A percentile compares a stretch with the other conserved stretches of the same genome.
Evolutionary conservation across 53 echinoderm and acorn worm genomes (phyloP).

Genomic region (Antedon mediterranea): DNA sequence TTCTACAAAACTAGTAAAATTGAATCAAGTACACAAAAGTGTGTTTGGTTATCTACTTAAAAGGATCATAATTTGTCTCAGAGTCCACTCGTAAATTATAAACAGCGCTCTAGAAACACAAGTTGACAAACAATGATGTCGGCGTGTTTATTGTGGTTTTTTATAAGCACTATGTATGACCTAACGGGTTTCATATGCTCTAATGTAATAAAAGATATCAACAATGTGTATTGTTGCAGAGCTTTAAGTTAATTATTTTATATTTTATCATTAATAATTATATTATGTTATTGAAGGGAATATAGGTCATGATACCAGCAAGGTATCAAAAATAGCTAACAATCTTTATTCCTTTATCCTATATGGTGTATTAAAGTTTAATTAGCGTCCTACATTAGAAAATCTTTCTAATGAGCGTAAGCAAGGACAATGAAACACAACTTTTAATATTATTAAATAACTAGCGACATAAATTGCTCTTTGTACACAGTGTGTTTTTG

Average conservation of each 20-base stretch:
- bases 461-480: too few relatives aligned
- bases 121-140: not conserved
- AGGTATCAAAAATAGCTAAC: too few relatives aligned
- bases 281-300: too few relatives aligned
- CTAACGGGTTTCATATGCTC: not conserved
- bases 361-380: too few relatives aligned
- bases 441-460: too few relatives aligned
- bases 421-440: too few relatives aligned
- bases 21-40: not conserved
- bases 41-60: not conserved
- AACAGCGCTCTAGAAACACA: not conserved
- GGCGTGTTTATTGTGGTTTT: not conserved
- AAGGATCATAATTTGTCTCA: not conserved
- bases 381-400: too few relatives aligned
- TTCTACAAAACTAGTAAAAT: not conserved
- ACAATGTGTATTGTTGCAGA: not conserved
- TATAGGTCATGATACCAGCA: too few relatives aligned
- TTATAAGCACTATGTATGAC: not conserved
- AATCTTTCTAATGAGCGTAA: too few relatives aligned
- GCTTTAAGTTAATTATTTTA: not conserved
- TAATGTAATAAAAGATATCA: not conserved
- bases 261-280: not conserved
- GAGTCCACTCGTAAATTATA: not conserved
- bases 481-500: too few relatives aligned
- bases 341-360: too few relatives aligned